A percentile compares a stretch with the other conserved stretches of the same genome.
Conservation (phyloP, 2,797 vertebrate genomes). For the Prunella strophiata region DNA sequence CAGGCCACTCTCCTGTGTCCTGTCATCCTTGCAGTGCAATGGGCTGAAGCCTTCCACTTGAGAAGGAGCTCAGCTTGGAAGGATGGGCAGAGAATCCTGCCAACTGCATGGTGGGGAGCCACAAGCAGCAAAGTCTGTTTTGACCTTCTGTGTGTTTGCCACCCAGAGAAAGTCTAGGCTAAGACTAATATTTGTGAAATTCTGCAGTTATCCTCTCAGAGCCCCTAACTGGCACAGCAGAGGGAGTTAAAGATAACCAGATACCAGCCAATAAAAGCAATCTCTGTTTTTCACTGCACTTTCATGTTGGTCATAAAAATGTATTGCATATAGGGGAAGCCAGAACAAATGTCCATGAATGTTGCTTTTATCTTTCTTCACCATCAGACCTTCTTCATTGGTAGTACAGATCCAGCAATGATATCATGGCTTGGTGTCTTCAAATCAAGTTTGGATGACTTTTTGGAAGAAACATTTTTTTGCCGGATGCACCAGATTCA, state of each 20-base stretch:
- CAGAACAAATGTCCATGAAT: background rate
- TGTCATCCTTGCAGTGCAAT: background rate
- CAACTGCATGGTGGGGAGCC: background rate
- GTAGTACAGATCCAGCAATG: background rate
- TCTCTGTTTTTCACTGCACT: background rate
- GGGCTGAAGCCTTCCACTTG: background rate
- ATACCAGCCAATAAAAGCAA: background rate
- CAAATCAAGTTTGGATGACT: background rate
- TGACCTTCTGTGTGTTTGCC: background rate
- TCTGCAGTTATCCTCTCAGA: background rate
- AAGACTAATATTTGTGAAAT: background rate
- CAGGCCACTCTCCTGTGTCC: background rate
- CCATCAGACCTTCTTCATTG: background rate
- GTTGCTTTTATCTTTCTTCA: background rate
- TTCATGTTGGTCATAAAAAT: background rate
- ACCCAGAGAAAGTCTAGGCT: background rate
- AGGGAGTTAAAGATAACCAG: background rate
- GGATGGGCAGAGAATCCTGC: background rate
- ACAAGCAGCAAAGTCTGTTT: background rate
- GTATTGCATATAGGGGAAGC: background rate
- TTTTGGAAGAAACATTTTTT: background rate
- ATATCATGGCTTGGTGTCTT: background rate
- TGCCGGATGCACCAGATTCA: background rate
- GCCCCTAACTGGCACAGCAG: background rate
- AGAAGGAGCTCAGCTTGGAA: background rate